phyloP scores from a whole-genome alignment of 2,113 vertebrate species.

The Pelmatolapia mariae region DNA sequence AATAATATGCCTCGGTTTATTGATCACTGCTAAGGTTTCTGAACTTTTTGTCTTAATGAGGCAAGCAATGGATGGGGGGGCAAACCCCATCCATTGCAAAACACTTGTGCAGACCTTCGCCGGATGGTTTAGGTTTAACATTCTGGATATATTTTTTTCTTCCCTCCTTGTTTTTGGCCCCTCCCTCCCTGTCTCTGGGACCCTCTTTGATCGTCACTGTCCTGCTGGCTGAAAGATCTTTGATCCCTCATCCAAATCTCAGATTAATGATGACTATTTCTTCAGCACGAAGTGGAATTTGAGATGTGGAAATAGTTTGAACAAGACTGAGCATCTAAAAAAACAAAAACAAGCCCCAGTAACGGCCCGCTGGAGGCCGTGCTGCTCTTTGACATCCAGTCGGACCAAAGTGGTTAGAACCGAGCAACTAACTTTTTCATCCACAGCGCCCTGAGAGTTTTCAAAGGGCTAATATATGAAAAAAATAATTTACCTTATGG shows the following conservation, averaged over 20 bases:
- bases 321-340: slow-evolving; percentile 17
- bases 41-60: slow-evolving; percentile 23
- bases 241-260: slow-evolving; percentile 14
- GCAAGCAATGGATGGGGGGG: slow-evolving; percentile 8
- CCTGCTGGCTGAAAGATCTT: slow-evolving; percentile 31
- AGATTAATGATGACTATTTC: slow-evolving; percentile 18
- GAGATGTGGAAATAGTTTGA: slow-evolving; percentile 41
- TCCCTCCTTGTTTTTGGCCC: not conserved
- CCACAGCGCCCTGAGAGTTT: not conserved
- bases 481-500: slow-evolving; percentile 49
- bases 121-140: not conserved
- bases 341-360: not conserved
- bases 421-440: slow-evolving; percentile 33
- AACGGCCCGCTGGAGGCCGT: not conserved
- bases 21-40: not conserved
- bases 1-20: slow-evolving; percentile 21
- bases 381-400: slow-evolving; percentile 20
- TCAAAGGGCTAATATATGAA: not conserved
- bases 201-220: slow-evolving; percentile 15
- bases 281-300: slow-evolving; percentile 17
- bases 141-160: not conserved
- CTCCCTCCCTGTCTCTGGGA: not conserved
- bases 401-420: slow-evolving; percentile 60
- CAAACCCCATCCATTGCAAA: not conserved
- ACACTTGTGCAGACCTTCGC: not conserved